Conservation (phyloP, 2,797 vertebrate species). For the Telmatherina bonti region DNA sequence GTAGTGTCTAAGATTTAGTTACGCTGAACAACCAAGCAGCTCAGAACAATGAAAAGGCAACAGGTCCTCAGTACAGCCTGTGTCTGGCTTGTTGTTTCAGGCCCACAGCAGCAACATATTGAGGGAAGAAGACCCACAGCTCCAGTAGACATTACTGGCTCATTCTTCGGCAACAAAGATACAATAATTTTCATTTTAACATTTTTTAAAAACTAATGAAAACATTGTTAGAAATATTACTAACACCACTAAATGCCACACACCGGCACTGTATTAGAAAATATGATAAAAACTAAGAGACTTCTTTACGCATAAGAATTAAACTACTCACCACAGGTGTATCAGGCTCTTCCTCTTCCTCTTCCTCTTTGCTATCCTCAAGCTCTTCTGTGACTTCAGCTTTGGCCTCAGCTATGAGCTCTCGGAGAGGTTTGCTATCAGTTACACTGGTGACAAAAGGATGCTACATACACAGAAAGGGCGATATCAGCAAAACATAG, state of each 20-base stretch:
- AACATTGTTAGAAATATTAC: background rate
- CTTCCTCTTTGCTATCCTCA: slow-evolving; percentile 97
- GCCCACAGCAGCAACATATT: background rate
- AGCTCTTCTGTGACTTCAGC: slow-evolving; percentile 98
- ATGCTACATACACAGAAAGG: slow-evolving; percentile 82
- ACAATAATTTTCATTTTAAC: background rate
- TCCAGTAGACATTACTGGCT: background rate
- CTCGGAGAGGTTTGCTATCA: slow-evolving; percentile 92
- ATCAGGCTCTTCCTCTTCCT: slow-evolving; percentile 95
- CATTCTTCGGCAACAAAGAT: background rate
- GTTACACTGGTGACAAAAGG: slow-evolving; percentile 91
- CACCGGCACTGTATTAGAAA: background rate
- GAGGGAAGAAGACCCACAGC: background rate
- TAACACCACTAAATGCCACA: background rate
- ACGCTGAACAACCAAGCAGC: background rate
- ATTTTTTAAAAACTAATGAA: background rate
- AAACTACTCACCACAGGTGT: slow-evolving; percentile 86
- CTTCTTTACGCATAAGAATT: background rate
- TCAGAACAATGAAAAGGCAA: background rate
- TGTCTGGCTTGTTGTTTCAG: background rate
- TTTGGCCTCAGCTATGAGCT: slow-evolving; percentile 97
- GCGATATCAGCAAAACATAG: slow-evolving; percentile 12
- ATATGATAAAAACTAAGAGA: background rate
- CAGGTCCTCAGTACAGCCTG: background rate
- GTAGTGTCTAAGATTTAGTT: background rate